phyloP scores from a whole-genome alignment of 2,113 vertebrate genomes.

The Kobus ellipsiprymnus region DNA sequence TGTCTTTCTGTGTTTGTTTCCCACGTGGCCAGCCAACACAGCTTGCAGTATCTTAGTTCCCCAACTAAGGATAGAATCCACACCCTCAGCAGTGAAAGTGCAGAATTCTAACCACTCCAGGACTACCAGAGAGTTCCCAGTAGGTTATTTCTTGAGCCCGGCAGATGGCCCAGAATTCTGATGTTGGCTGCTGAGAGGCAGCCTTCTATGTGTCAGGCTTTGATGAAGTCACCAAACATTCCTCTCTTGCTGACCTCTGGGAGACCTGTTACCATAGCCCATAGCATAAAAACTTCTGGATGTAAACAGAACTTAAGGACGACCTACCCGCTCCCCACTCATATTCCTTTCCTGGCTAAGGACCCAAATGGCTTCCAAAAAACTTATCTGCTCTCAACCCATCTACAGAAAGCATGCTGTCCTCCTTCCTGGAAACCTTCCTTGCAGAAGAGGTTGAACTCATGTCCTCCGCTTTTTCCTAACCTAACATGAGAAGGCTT shows the following conservation, averaged over 20 bases:
- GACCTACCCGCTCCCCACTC: neutral
- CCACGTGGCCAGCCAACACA: too few species aligned
- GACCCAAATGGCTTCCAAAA: neutral
- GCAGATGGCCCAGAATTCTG: neutral
- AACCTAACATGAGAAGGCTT: neutral
- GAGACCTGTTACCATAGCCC: neutral
- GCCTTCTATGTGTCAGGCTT: neutral
- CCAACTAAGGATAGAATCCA: too few species aligned
- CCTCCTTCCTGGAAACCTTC: too few species aligned
- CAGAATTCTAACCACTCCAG: too few species aligned
- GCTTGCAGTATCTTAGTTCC: too few species aligned
- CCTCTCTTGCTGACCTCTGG: neutral
- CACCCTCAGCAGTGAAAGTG: too few species aligned
- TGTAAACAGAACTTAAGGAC: neutral
- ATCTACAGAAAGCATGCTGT: too few species aligned
- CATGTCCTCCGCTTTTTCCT: neutral
- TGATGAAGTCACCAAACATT: too few species aligned
- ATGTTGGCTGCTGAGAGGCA: neutral
- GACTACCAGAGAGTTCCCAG: too few species aligned
- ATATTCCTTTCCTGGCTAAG: neutral
- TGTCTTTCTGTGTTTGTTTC: too few species aligned
- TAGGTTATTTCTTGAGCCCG: neutral
- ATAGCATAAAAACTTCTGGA: neutral
- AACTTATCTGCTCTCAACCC: too few species aligned
- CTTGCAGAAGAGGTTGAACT: too few species aligned